Evolutionary conservation across 2,797 vertebrate species (phyloP), one percentile per base, ranked within the genome.

Genomic region (Zenarchopterus dispar): DNA sequence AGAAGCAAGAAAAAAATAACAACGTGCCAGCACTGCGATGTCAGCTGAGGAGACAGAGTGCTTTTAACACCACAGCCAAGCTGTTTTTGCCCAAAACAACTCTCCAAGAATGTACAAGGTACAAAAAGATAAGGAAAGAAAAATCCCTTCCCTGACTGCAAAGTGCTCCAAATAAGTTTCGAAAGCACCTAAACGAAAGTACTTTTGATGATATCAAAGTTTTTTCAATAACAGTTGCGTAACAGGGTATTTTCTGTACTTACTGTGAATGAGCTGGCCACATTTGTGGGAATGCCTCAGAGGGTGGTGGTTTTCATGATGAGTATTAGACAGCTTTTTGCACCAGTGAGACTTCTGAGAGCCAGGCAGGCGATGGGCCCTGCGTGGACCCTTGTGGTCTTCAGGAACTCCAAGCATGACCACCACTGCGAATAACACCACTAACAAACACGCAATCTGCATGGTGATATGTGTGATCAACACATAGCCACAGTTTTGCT

Each of bases 321-420:
- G 69, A 42, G 68, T 48, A 43, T 71, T 53, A 50, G 47, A 50
- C 70, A 63, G 70, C 54, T 52, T 63, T 74, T 84, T 88, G 73
- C 92, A 93, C 84, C 70, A 79, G 33, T 70, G 76, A 55, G 77
- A 78, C 56, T 59, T 84, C 26, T 56, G 77, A 19, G 60, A 70
- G 28, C 71, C 82, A 2, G 64, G 5, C 6, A 56, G 56, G 26
- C 57, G 73, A 52, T 60, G 70, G 21, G 71, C 33, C 42, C 70
- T 31, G 10, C 70, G 75, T 15, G 73, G 67, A 77, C 78, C 81
- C 11, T 81, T 67, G 28, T 88, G 84, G 33, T 85, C 80, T 71
- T 80, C 85, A 18, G 91, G 89, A 26, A 91, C 78, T 57, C 85
- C 88, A 48, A 80, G 77, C 78, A 86, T 83, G 57, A 90, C 56